These are phyloP conservation scores for Sitta carolinensis DNA, from an alignment of 2,797 vertebrate species.

Conservation along the genomic window DNA sequence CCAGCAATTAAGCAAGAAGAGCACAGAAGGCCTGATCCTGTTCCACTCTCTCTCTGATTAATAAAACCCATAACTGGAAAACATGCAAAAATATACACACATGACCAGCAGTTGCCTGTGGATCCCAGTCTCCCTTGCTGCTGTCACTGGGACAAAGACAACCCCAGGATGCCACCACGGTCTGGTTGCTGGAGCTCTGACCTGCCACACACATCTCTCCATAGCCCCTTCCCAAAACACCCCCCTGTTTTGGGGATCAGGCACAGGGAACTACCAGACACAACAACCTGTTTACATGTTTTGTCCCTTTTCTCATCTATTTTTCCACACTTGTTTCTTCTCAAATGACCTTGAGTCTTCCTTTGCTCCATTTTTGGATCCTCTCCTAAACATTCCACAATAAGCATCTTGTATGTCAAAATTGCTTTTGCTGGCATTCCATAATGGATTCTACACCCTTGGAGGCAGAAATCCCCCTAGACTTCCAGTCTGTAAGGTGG, in stretches of 20 bases:
- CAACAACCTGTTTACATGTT: neutral
- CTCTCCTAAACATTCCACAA: neutral
- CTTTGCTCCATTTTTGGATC: neutral
- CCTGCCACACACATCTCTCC: neutral
- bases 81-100: neutral
- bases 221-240: neutral
- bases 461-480: neutral
- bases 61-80: neutral
- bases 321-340: neutral
- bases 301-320: neutral
- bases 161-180: fast-evolving
- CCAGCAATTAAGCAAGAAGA: neutral
- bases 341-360: neutral
- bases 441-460: neutral
- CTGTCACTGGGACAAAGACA: neutral
- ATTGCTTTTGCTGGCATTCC: neutral
- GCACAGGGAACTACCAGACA: neutral
- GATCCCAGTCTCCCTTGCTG: neutral
- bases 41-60: neutral
- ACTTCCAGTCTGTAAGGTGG: neutral
- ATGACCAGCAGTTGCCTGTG: neutral
- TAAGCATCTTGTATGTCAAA: neutral
- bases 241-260: neutral
- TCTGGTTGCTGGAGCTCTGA: neutral
- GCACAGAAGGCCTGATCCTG: neutral